Evolutionary conservation across 1,140 invertebrate species (phyloP), one percentile per base, ranked within the genome.

Genomic region (Scaptomyza graminum): DNA sequence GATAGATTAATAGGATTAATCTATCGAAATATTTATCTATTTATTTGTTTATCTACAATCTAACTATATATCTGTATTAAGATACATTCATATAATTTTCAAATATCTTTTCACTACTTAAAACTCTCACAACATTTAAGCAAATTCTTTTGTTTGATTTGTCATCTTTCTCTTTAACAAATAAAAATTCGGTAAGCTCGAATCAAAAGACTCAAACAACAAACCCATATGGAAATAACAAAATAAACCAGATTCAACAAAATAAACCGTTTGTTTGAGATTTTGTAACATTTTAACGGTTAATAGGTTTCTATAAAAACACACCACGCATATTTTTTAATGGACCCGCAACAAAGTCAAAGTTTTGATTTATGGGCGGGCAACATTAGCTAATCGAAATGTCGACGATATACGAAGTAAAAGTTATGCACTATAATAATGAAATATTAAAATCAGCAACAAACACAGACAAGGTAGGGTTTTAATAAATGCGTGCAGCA

Each of bases 341-440:
- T 74, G 71, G 50, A 43, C 70, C 74, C 74, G 64, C 70, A 64
- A 18, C 18, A 74, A 70, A 60, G 60, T 59, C 60, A n/a, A 37
- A 62, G 47, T 47, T 84, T 81, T 84, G 81, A 84, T 84, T 84
- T 81, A 84, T 87, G 68, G 57, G 31, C 61, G 69, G 62, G 62
- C 57, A 50, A 70, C 74, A 87, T 84, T 84, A 84, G 81, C 81
- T 84, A 84, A 84, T 84, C 81, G 81, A 75, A 73, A 77, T 61
- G 54, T 59, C 68, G 59, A 16, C 52, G 37, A 47, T 11, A 28
- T 28, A 6, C 6, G 7, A 34, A 34, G 31, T 34, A 34, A 34
- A 34, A 34, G 31, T 34, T 52, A 16, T 25, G 47, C 16, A 68
- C 68, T 77, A 51, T 34, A 61, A 39, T 15, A 22, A 22, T 22